Evolutionary conservation across 1,140 invertebrate species (phyloP).

Genomic region (Eubasilissa regina): DNA sequence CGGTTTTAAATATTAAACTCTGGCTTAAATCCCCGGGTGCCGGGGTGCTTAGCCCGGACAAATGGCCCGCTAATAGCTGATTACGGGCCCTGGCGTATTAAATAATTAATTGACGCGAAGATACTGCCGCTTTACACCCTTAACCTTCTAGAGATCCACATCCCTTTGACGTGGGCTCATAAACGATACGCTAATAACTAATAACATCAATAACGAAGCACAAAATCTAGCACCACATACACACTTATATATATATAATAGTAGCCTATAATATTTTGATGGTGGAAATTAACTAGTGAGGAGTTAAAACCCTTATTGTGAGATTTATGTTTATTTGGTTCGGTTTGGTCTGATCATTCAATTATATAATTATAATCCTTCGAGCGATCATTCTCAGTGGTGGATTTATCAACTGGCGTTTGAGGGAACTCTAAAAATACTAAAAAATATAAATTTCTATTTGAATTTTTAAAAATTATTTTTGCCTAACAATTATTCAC

Average conservation of each 20-base stretch:
- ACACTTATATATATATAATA: not conserved
- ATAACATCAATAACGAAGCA: no score
- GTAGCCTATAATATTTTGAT: no score
- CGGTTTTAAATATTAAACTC: constrained; percentile 31
- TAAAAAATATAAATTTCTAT: no score
- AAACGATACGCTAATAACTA: not conserved
- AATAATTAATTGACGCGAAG: constrained; percentile 36
- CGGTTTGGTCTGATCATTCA: no score
- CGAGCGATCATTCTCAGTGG: no score
- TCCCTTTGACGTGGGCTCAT: constrained; percentile 8
- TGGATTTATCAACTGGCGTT: no score
- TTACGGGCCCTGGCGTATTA: constrained; percentile 6
- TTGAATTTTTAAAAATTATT: no score
- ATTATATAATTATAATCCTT: no score
- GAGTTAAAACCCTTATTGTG: no score
- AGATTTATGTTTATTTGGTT: no score
- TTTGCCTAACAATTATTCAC: no score
- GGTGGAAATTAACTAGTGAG: not conserved
- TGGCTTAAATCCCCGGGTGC: constrained; percentile 9
- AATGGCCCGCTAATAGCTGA: constrained; percentile 37
- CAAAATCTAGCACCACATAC: not conserved
- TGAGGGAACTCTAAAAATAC: no score
- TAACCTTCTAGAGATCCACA: constrained; percentile 15
- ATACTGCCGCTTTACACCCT: not conserved
- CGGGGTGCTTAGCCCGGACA: not conserved